Conservation (phyloP, 2,888 invertebrate genomes). For the Proisotoma minuta region DNA sequence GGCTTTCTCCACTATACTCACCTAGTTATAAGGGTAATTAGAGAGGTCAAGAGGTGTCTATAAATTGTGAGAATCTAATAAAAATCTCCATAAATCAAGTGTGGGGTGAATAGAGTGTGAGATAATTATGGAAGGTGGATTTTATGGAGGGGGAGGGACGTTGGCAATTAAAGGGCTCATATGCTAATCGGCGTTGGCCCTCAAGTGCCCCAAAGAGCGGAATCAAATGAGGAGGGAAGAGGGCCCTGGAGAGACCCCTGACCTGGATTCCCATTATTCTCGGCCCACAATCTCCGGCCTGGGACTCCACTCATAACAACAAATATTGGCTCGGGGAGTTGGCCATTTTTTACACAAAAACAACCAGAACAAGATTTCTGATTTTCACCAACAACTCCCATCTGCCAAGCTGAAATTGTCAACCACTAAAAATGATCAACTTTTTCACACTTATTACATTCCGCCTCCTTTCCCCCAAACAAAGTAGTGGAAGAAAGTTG, state of each 20-base stretch:
- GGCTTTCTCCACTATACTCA: too few relatives aligned
- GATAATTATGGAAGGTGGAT: background rate
- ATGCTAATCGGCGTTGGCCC: background rate
- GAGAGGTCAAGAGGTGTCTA: conserved; percentile 8
- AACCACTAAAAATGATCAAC: background rate
- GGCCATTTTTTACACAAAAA: conserved; percentile 1
- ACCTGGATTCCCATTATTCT: background rate
- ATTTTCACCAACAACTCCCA: background rate
- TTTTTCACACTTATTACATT: background rate
- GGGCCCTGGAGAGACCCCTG: conserved; percentile 4
- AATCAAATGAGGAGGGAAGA: conserved; percentile 8
- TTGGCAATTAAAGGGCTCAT: conserved; percentile 5
- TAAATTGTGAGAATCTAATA: conserved; percentile 12
- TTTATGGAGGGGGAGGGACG: background rate
- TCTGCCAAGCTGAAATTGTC: background rate
- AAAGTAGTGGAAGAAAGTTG: too few relatives aligned
- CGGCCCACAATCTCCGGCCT: background rate
- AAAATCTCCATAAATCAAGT: conserved; percentile 11
- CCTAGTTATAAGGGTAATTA: background rate
- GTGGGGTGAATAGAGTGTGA: background rate
- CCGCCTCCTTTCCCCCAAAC: background rate
- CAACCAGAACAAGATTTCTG: background rate
- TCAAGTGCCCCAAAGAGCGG: background rate
- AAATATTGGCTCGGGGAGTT: background rate
- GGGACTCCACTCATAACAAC: conserved; percentile 1